Evolutionary conservation across 2,113 vertebrate species (phyloP).

Genomic region (Grammomys dolichurus): DNA sequence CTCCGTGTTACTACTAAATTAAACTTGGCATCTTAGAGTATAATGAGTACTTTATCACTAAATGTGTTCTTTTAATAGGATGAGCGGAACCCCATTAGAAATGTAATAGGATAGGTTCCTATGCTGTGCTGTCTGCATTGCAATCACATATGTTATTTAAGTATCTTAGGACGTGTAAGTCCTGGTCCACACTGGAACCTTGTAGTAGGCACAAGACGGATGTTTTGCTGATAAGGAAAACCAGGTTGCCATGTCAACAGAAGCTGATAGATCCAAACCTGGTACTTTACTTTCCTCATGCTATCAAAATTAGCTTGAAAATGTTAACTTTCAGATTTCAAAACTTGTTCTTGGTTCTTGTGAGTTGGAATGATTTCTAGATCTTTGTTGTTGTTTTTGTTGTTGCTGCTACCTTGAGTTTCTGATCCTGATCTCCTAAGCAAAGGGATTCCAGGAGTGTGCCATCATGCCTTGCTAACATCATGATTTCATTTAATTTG

Average conservation of each 20-base stretch:
- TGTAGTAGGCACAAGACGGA: background rate
- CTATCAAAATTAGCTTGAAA: background rate
- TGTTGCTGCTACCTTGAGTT: background rate
- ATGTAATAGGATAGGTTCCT: background rate
- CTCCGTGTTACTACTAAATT: constrained; percentile 5
- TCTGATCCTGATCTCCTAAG: background rate
- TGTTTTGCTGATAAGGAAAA: background rate
- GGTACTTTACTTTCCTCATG: background rate
- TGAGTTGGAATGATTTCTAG: background rate
- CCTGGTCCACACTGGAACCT: background rate
- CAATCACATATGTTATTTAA: background rate
- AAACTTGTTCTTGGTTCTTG: background rate
- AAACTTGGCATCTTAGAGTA: background rate
- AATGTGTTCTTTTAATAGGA: background rate
- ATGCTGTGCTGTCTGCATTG: background rate
- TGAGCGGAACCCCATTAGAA: background rate
- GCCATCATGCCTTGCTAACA: no score
- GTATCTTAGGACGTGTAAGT: background rate
- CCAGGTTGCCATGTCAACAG: background rate
- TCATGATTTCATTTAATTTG: background rate
- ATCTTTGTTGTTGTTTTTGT: background rate
- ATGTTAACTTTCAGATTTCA: background rate
- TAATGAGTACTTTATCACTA: background rate
- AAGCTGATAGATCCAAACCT: background rate
- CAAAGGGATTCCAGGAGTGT: background rate